These are phyloP conservation scores for Notolabrus celidotus DNA, from an alignment of 2,797 vertebrate species.

Conservation along the genomic window DNA sequence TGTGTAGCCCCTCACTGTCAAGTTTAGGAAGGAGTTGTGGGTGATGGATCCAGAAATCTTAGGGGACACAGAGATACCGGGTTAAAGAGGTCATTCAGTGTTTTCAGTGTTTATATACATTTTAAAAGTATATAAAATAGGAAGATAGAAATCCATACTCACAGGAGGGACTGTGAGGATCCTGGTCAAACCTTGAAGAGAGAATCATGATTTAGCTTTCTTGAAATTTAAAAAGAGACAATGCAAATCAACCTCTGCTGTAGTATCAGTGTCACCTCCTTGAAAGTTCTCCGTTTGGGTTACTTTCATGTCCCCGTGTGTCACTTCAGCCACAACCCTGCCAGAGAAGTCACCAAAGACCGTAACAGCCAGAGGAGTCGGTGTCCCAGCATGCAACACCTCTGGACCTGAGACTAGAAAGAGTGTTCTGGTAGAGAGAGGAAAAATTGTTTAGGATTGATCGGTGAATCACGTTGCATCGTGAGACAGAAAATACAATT, in stretches of 20 bases:
- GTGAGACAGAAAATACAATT: too few species aligned
- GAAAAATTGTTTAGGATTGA: not conserved
- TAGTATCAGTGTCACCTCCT: slow-evolving; percentile 64
- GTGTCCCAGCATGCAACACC: slow-evolving; percentile 59
- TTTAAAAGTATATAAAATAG: not conserved
- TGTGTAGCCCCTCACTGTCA: slow-evolving; percentile 74
- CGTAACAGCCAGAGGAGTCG: slow-evolving; percentile 61
- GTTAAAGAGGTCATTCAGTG: not conserved
- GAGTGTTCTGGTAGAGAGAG: slow-evolving; percentile 16
- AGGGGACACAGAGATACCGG: not conserved
- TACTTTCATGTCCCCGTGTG: slow-evolving; percentile 29
- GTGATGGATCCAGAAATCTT: slow-evolving; percentile 55
- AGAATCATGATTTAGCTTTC: slow-evolving; percentile 24
- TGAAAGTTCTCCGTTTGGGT: slow-evolving; percentile 43
- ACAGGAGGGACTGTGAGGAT: slow-evolving; percentile 74
- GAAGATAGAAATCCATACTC: slow-evolving; percentile 41
- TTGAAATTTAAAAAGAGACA: not conserved
- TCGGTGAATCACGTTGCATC: not conserved
- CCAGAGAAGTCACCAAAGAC: slow-evolving; percentile 50
- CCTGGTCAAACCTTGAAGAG: slow-evolving; percentile 67
- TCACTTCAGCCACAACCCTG: slow-evolving; percentile 58
- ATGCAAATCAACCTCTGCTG: not conserved
- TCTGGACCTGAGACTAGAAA: slow-evolving; percentile 73
- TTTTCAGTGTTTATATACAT: not conserved
- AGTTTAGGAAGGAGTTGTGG: slow-evolving; percentile 43